Evolutionary conservation across 2,113 vertebrate genomes (phyloP).

Genomic region (Puma concolor): DNA sequence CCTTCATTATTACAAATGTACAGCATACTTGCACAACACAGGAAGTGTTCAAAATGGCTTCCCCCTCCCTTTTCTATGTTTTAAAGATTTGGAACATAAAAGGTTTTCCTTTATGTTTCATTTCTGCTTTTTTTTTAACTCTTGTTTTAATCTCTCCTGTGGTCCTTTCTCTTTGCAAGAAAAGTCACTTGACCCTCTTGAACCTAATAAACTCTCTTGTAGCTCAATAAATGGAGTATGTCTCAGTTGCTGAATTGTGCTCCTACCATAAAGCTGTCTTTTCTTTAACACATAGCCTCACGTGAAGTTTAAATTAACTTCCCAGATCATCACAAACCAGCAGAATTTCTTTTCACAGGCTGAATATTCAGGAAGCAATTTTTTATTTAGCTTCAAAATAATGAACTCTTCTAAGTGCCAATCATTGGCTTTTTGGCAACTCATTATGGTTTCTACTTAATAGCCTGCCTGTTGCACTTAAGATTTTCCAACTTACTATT

Average conservation of each 20-base stretch:
- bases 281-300: conserved; percentile 59
- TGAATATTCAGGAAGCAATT: conserved; percentile 69
- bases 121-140: conserved; percentile 44
- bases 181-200: conserved; percentile 59
- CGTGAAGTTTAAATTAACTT: conserved; percentile 71
- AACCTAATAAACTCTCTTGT: conserved; percentile 21
- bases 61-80: not conserved
- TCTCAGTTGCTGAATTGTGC: conserved; percentile 50
- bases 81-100: conserved; percentile 56
- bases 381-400: conserved; percentile 73
- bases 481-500: conserved; percentile 24
- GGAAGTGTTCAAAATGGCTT: conserved; percentile 45
- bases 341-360: conserved; percentile 41
- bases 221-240: conserved; percentile 64
- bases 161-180: conserved; percentile 59
- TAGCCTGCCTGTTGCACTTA: not conserved
- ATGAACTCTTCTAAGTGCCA: conserved; percentile 63
- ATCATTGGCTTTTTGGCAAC: conserved; percentile 61
- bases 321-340: conserved; percentile 52
- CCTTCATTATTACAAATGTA: conserved; percentile 65
- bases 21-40: conserved; percentile 28
- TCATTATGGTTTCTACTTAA: conserved; percentile 45
- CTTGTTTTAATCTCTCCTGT: conserved; percentile 53
- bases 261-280: conserved; percentile 52
- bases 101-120: conserved; percentile 46